A percentile compares a stretch with the other conserved stretches of the same genome.
Conservation (phyloP, 2,797 vertebrate species). For the Acrocephalus scirpaceus region DNA sequence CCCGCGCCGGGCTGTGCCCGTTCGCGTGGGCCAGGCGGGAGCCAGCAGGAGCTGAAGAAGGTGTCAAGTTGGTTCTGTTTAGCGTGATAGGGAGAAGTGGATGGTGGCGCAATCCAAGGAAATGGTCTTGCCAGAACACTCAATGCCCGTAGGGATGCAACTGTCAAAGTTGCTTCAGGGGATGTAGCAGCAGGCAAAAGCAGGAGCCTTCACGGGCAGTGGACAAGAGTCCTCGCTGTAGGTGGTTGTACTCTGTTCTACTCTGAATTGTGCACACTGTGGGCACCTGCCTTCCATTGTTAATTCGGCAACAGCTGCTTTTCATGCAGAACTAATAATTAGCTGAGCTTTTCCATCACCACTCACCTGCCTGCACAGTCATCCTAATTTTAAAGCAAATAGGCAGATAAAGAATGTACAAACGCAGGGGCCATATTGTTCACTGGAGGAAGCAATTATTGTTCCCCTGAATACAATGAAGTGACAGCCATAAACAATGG, state of each 20-base stretch:
- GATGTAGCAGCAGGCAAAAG: not conserved
- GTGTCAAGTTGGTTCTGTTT: not conserved
- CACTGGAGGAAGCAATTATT: not conserved
- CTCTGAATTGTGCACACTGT: rapidly evolving
- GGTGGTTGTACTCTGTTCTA: not conserved
- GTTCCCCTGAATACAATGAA: not conserved
- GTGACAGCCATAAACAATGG: not conserved
- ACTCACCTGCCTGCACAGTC: not conserved
- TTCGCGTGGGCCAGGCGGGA: rapidly evolving
- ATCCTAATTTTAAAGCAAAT: not conserved
- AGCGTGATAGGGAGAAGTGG: not conserved
- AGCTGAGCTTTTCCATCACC: not conserved
- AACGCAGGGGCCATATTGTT: not conserved
- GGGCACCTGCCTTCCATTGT: not conserved
- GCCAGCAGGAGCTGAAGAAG: not conserved
- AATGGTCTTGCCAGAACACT: not conserved
- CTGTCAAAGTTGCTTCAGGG: not conserved
- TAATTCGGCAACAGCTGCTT: not conserved
- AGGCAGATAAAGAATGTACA: not conserved
- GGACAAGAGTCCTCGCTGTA: rapidly evolving
- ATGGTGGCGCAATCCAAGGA: not conserved
- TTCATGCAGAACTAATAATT: not conserved
- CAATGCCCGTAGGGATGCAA: rapidly evolving
- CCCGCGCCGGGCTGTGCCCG: rapidly evolving
- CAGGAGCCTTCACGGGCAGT: rapidly evolving